phyloP scores from a whole-genome alignment of 2,113 vertebrate species.

The Aphelocoma coerulescens region DNA sequence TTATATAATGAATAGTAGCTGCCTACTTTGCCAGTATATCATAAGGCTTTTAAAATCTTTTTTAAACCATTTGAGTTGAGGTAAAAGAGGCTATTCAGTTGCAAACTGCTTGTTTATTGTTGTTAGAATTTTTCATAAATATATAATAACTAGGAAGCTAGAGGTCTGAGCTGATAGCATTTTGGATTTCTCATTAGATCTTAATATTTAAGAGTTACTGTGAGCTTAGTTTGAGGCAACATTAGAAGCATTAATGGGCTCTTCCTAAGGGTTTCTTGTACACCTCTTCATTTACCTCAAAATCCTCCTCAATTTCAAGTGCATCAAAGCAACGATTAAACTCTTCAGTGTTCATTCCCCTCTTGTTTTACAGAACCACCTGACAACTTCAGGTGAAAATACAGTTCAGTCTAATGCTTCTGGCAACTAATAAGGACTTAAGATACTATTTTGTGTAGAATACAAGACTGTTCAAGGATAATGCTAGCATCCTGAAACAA shows the following conservation, averaged over 20 bases:
- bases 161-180: background rate
- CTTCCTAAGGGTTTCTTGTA: background rate
- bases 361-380: background rate
- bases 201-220: background rate
- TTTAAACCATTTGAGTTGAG: background rate
- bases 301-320: background rate
- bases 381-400: background rate
- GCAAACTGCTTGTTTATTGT: background rate
- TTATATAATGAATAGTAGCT: background rate
- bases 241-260: background rate
- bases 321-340: background rate
- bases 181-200: background rate
- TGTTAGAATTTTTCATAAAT: background rate
- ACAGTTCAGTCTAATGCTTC: background rate
- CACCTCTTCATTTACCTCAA: background rate
- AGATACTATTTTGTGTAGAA: background rate
- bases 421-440: background rate
- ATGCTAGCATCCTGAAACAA: background rate
- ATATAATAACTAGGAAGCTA: background rate
- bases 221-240: background rate
- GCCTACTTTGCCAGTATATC: background rate
- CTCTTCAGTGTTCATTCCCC: background rate
- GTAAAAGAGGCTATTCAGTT: background rate
- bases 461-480: background rate
- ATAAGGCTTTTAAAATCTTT: background rate